Conservation (phyloP, 2,113 vertebrate genomes). For the Tautogolabrus adspersus region DNA sequence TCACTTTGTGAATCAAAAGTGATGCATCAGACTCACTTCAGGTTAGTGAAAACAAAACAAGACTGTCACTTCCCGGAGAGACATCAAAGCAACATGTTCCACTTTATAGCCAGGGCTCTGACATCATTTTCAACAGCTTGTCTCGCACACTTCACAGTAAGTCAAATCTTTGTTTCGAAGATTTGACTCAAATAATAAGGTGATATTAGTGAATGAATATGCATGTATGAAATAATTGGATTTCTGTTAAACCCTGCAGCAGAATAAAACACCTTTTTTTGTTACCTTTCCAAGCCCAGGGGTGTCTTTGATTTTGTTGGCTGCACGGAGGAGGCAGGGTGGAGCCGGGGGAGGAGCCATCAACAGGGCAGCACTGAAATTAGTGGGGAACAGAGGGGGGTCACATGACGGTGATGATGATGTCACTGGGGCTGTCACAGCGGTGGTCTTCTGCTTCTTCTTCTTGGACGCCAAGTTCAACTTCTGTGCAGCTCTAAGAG, state of each 20-base stretch:
- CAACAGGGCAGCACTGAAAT: conserved; percentile 92
- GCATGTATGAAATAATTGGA: too few relatives aligned
- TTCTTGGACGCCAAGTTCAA: conserved; percentile 97
- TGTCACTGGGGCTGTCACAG: conserved; percentile 73
- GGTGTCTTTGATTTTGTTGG: conserved; percentile 97
- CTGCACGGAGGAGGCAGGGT: conserved; percentile 93
- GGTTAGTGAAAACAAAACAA: not conserved
- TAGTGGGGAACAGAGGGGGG: conserved; percentile 92
- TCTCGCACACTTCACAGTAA: not conserved
- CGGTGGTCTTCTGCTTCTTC: conserved; percentile 89
- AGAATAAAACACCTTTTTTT: not conserved
- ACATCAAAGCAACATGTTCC: not conserved
- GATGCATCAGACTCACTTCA: not conserved
- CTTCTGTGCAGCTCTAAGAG: conserved; percentile 95
- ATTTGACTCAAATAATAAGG: too few relatives aligned
- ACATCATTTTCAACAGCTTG: not conserved
- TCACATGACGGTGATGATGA: conserved; percentile 85
- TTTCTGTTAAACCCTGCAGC: too few relatives aligned
- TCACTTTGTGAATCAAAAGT: not conserved
- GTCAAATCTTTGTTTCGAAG: not conserved
- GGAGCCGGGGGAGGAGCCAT: conserved; percentile 93
- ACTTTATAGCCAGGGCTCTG: not conserved
- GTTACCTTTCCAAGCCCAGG: conserved; percentile 97
- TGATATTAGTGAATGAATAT: not conserved
- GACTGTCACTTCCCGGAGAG: not conserved